Percentiles rank a stretch among this genome's conserved stretches.
These are phyloP conservation scores for Hypomecis punctinalis DNA, from an alignment of 2,888 invertebrate species.

Conservation along the genomic window DNA sequence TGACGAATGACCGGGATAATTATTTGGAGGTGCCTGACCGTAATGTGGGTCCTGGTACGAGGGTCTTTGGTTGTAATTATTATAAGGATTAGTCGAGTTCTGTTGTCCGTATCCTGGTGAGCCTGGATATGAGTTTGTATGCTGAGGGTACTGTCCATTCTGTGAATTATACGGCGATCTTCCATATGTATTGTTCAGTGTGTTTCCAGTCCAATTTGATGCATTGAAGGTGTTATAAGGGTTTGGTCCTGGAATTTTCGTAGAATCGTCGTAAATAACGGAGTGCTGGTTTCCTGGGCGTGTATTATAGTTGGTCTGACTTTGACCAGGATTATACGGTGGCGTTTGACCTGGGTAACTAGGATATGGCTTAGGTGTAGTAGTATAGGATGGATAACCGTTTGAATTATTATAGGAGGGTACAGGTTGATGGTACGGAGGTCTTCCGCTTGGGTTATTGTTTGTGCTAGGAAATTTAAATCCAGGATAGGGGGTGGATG, in stretches of 20 bases:
- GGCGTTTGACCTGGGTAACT: constrained; percentile 38
- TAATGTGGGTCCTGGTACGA: constrained; percentile 24
- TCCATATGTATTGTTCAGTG: constrained; percentile 32
- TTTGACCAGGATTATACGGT: constrained; percentile 33
- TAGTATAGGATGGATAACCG: constrained; percentile 26
- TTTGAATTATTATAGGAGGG: constrained; percentile 30
- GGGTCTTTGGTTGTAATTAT: constrained; percentile 24
- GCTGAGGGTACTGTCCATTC: constrained; percentile 32
- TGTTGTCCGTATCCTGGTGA: constrained; percentile 36
- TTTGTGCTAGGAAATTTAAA: constrained; percentile 26
- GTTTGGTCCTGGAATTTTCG: constrained; percentile 29
- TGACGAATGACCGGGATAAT: constrained; percentile 26
- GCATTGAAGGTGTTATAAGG: constrained; percentile 25
- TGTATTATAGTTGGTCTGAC: constrained; percentile 19
- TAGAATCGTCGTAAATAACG: constrained; percentile 24
- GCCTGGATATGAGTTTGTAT: constrained; percentile 31
- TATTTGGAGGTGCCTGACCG: constrained; percentile 28
- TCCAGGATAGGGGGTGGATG: constrained; percentile 23
- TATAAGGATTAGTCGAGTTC: constrained; percentile 32
- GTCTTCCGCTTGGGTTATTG: constrained; percentile 28
- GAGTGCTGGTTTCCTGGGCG: constrained; percentile 33
- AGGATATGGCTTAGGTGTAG: constrained; percentile 19
- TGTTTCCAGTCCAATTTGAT: constrained; percentile 25
- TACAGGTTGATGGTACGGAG: constrained; percentile 30
- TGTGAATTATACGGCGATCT: constrained; percentile 31